Conservation (phyloP, 92 coral and sea anemone species). For the Porites evermanni region DNA sequence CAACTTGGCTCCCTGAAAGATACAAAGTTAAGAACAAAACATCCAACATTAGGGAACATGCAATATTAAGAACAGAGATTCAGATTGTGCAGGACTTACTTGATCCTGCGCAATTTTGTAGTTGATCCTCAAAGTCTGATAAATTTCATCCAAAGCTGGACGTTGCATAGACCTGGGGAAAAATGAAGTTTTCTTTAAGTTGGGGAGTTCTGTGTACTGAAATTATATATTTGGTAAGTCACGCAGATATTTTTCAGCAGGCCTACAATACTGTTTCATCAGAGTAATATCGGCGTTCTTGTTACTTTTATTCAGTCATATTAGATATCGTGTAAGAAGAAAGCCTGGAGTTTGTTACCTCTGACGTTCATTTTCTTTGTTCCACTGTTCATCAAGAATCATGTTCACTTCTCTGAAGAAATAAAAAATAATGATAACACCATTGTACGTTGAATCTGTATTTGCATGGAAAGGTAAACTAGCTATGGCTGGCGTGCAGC, state of each 20-base stretch:
- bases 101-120: conserved; percentile 74
- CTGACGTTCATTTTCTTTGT: conserved; percentile 77
- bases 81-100: conserved; percentile 39
- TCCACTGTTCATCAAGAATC: conserved; percentile 93
- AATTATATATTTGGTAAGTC: neutral
- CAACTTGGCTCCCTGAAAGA: conserved; percentile 56
- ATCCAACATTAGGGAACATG: neutral
- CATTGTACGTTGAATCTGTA: too few species aligned
- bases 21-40: neutral
- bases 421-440: too few species aligned
- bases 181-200: neutral
- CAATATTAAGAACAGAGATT: too few species aligned
- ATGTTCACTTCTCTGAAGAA: conserved; percentile 80
- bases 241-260: too few species aligned
- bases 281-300: too few species aligned
- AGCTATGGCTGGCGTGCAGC: too few species aligned
- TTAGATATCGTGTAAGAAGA: too few species aligned
- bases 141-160: conserved; percentile 77
- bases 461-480: too few species aligned
- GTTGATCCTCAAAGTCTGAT: conserved; percentile 74
- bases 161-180: conserved; percentile 60
- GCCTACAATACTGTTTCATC: too few species aligned
- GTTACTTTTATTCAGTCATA: too few species aligned
- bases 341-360: conserved; percentile 36
- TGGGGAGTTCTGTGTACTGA: neutral